Evolutionary conservation across 2,113 vertebrate genomes (phyloP).

Genomic region (Nothobranchius furzeri): DNA sequence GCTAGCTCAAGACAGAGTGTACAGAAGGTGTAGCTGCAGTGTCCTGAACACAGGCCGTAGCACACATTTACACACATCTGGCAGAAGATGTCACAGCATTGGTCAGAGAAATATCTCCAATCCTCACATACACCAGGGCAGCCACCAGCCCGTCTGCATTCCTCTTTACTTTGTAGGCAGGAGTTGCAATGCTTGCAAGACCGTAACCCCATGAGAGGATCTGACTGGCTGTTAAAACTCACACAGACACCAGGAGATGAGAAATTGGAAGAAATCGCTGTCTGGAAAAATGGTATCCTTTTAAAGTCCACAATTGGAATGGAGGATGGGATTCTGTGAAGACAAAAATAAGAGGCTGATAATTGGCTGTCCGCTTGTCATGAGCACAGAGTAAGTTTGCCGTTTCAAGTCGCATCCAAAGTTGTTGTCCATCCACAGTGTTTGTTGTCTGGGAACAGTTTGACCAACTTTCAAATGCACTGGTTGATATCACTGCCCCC

Average conservation of each 20-base stretch:
- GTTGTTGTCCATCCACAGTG: constrained; percentile 23
- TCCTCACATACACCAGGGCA: constrained; percentile 33
- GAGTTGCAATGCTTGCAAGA: constrained; percentile 61
- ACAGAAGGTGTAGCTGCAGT: constrained; percentile 74
- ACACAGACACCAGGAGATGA: constrained; percentile 25
- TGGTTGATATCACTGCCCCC: constrained; percentile 32
- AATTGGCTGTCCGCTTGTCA: constrained; percentile 68
- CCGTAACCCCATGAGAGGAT: constrained; percentile 61
- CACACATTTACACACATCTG: constrained; percentile 69
- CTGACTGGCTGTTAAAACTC: constrained; percentile 56
- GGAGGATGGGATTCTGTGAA: constrained; percentile 32
- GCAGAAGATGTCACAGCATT: constrained; percentile 75
- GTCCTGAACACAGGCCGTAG: constrained; percentile 60
- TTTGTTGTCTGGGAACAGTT: constrained; percentile 25
- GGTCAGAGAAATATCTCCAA: constrained; percentile 62
- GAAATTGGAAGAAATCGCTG: constrained; percentile 57
- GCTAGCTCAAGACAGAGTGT: constrained; percentile 52
- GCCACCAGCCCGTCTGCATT: constrained; percentile 24
- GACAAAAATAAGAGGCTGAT: constrained; percentile 43
- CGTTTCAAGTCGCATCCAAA: constrained; percentile 36
- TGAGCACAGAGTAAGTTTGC: constrained; percentile 27
- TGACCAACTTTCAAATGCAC: constrained; percentile 50
- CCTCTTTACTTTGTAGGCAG: constrained; percentile 45
- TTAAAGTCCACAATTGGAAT: constrained; percentile 44
- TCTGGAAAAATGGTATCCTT: constrained; percentile 54